Percentiles rank a stretch among this genome's conserved stretches.
phyloP scores from a whole-genome alignment of 2,113 vertebrate species.

The Mustelus asterias region DNA sequence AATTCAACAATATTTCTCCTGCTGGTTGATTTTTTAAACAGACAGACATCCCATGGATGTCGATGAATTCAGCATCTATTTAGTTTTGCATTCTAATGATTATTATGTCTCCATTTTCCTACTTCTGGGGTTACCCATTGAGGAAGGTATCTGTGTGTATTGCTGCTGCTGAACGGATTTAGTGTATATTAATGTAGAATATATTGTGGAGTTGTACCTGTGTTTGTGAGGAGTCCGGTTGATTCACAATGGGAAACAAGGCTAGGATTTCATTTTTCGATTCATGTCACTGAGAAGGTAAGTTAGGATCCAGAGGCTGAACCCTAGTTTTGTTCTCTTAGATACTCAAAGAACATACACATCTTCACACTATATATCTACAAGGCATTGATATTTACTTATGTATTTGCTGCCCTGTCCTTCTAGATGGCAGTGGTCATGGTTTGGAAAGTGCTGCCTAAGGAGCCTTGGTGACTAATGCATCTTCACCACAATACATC shows the following conservation, averaged over 20 bases:
- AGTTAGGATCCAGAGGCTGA: neutral
- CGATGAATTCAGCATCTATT: neutral
- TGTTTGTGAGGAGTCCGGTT: neutral
- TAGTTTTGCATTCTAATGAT: neutral
- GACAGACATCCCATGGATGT: neutral
- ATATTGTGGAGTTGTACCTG: neutral
- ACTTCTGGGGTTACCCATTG: neutral
- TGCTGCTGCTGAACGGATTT: neutral
- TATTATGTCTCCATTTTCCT: neutral
- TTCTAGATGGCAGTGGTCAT: no score
- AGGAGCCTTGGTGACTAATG: no score
- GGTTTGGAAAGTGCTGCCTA: no score
- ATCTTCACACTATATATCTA: neutral
- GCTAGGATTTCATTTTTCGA: neutral
- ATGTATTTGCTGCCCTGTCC: no score
- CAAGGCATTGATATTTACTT: neutral
- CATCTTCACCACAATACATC: no score
- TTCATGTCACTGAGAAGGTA: neutral
- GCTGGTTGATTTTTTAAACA: neutral
- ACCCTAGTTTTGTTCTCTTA: neutral
- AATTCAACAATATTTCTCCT: neutral
- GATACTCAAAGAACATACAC: neutral
- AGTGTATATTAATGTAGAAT: neutral
- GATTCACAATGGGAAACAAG: neutral
- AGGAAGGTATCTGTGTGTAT: neutral